These are phyloP conservation scores for Akabosia matsudoensis DNA, from an alignment of 1,140 invertebrate species.

Conservation along the genomic window DNA sequence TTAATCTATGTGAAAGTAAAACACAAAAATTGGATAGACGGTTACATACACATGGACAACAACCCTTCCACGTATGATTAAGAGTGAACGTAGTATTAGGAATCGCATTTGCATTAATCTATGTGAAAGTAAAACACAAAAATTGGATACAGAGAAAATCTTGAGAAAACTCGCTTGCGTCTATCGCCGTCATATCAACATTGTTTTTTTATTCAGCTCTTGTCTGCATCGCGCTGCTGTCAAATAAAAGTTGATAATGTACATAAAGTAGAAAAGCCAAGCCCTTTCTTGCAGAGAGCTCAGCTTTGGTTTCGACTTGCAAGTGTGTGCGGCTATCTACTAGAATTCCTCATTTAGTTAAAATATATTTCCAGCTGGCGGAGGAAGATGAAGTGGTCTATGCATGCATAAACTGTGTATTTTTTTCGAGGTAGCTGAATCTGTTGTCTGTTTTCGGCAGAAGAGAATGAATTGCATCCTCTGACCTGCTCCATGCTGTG, in stretches of 20 bases:
- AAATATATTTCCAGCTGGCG: too few species aligned
- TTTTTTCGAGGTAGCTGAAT: not conserved
- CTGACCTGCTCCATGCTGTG: conserved; percentile 19
- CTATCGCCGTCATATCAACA: not conserved
- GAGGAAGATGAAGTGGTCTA: not conserved
- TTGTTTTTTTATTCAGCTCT: conserved; percentile 2
- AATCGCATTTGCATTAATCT: too few species aligned
- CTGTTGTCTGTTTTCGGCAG: conserved; percentile 24
- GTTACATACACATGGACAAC: too few species aligned
- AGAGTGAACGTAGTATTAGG: too few species aligned
- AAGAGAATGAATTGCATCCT: conserved; percentile 24
- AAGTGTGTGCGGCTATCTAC: not conserved
- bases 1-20: too few species aligned
- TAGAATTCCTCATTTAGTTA: not conserved
- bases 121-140: too few species aligned
- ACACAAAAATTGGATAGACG: too few species aligned
- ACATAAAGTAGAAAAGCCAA: conserved; percentile 14
- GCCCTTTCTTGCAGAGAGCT: conserved; percentile 1
- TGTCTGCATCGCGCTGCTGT: conserved; percentile 8
- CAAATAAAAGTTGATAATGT: conserved; percentile 22
- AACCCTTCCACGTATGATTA: too few species aligned
- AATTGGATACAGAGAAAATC: not conserved
- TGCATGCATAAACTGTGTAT: not conserved
- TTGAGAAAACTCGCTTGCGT: not conserved
- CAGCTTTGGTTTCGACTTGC: too few species aligned